Conservation (phyloP, 2,113 vertebrate species). For the Kobus ellipsiprymnus region DNA sequence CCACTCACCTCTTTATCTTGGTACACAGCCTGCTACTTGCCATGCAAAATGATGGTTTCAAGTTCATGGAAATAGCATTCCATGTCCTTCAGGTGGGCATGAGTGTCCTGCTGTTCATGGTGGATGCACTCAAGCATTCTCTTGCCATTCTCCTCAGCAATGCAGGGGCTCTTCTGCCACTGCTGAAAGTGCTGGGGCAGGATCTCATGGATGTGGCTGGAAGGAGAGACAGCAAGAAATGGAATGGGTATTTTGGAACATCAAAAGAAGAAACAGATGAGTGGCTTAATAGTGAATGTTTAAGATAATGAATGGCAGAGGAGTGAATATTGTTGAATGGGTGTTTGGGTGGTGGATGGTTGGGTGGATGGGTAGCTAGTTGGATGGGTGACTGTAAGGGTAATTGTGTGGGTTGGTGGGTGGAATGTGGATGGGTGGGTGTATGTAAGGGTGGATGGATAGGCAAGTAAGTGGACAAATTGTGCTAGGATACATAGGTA, state of each 20-base stretch:
- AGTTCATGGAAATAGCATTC: constrained; percentile 90
- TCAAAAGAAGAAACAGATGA: background rate
- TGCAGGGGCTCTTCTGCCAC: constrained; percentile 92
- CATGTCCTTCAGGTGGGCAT: constrained; percentile 86
- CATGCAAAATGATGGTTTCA: constrained; percentile 88
- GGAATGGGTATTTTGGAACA: background rate
- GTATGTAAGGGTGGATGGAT: background rate
- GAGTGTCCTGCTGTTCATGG: constrained; percentile 86
- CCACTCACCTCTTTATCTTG: constrained; percentile 86
- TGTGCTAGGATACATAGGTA: background rate
- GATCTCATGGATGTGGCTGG: constrained; percentile 90
- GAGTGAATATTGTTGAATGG: background rate
- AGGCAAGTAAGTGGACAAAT: background rate
- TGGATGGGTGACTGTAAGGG: background rate
- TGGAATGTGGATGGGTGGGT: background rate
- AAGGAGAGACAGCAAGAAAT: background rate
- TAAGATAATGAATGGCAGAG: background rate
- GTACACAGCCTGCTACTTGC: constrained; percentile 89
- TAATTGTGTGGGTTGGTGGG: background rate
- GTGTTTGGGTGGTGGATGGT: background rate
- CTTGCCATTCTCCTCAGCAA: constrained; percentile 90
- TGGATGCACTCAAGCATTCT: constrained; percentile 89
- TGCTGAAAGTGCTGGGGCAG: constrained; percentile 91
- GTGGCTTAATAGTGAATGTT: background rate
- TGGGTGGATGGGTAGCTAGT: background rate